Conservation (phyloP, 2,888 invertebrate species). For the Nebria salina region DNA sequence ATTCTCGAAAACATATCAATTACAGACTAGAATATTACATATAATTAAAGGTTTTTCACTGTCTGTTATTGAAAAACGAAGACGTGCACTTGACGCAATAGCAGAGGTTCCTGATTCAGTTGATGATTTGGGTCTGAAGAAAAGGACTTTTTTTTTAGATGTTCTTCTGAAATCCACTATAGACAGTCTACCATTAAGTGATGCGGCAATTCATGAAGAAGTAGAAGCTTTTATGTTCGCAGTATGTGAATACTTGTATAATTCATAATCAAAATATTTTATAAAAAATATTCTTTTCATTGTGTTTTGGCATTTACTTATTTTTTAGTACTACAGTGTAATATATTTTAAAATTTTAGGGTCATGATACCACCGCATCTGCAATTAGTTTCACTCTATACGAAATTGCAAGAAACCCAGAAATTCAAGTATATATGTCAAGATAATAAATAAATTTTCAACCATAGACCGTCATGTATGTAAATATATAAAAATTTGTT, state of each 20-base stretch:
- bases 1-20: slow-evolving; percentile 67
- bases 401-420: slow-evolving; percentile 62
- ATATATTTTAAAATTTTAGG: slow-evolving; percentile 11
- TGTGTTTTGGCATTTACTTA: neutral
- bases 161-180: slow-evolving; percentile 15
- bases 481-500: slow-evolving; percentile 6
- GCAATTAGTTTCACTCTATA: slow-evolving; percentile 40
- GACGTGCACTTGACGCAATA: slow-evolving; percentile 51
- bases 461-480: neutral
- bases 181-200: neutral
- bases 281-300: too few relatives aligned
- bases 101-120: neutral
- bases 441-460: slow-evolving; percentile 55
- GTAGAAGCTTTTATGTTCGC: slow-evolving; percentile 29
- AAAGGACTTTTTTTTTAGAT: slow-evolving; percentile 24
- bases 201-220: slow-evolving; percentile 14
- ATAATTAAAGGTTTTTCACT: slow-evolving; percentile 68
- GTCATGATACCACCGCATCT: slow-evolving; percentile 43
- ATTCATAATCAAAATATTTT: neutral
- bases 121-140: slow-evolving; percentile 20
- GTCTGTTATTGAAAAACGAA: slow-evolving; percentile 66
- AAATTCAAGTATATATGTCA: slow-evolving; percentile 64
- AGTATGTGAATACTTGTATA: neutral
- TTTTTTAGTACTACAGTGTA: neutral
- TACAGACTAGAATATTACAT: slow-evolving; percentile 64